Base-by-base conservation (phyloP, 2,797 vertebrate species). In the Sparus aurata region DNA sequence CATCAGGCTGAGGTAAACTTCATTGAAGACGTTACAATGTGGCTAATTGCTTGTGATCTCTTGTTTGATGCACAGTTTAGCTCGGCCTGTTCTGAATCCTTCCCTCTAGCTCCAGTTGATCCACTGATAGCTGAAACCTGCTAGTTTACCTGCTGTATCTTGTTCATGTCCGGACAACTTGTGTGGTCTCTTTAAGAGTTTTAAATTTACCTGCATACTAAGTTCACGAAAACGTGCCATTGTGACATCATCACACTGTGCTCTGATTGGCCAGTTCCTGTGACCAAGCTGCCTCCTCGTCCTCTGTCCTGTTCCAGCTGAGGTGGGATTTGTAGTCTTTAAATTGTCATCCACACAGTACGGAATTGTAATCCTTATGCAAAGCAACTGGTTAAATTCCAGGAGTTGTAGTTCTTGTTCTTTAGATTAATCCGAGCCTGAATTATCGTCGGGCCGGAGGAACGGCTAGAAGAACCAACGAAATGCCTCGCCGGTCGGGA, bases 391-490 rank as follows among this genome's bases (percentile, higher is more conserved):
- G 63, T 71, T 73, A 27, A 22, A 18, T 27, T 73, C 69, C 75
- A 72, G 54, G 60, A n/a, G 41, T n/a, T 49, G 45, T 58, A 27
- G 79, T 85, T 63, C 62, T 41, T 23, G n/a, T 41, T 27, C n/a
- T 5, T 60, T n/a, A 15, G 73, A 18, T 43, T 12, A 4, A 27
- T 62, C 68, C 69, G 27, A 4, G 54, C 46, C 47, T 47, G 67
- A 72, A 69, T 69, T 66, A 41, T 63, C 34, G 79, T 79, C 61
- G 27, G 0, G 67, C 41, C 0, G 13, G 41, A 52, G 71, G 54
- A 38, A 46, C 38, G 65, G 68, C 82, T 92, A 94, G 92, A 94
- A 94, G 88, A 94, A 94, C 92, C 93, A 94, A 30, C 93, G 90
- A 38, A 94, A 94, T 0, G 93, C 92, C 65, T 94, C 93, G 1